These are phyloP conservation scores for Leptodactylus fuscus DNA, from an alignment of 2,113 vertebrate genomes.

Conservation along the genomic window DNA sequence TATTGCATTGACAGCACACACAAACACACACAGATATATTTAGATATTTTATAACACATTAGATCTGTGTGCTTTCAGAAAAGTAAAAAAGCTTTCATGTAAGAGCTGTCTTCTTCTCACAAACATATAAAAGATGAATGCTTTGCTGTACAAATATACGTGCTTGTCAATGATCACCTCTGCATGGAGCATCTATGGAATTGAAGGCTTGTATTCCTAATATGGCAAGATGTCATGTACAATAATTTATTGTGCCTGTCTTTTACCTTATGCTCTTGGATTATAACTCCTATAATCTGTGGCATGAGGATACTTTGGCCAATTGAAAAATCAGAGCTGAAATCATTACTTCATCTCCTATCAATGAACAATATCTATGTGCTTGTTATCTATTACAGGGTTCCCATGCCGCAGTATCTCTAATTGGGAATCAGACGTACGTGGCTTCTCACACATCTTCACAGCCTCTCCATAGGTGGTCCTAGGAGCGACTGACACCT, in stretches of 20 bases:
- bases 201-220: not conserved
- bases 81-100: not conserved
- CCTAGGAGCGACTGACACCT: conserved; percentile 92
- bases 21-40: too few relatives aligned
- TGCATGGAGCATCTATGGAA: not conserved
- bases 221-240: not conserved
- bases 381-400: conserved; percentile 19
- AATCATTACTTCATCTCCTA: not conserved
- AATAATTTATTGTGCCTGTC: not conserved
- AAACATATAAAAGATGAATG: conserved; percentile 29
- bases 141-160: not conserved
- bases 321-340: not conserved
- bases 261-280: not conserved
- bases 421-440: conserved; percentile 89
- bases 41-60: too few relatives aligned
- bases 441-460: conserved; percentile 92
- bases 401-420: conserved; percentile 87
- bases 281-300: not conserved
- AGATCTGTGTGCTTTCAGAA: not conserved
- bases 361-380: not conserved
- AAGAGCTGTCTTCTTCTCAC: not conserved
- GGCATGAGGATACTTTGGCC: not conserved
- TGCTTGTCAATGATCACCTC: not conserved
- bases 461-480: conserved; percentile 92
- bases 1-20: too few relatives aligned